Evolutionary conservation across 2,113 vertebrate genomes (phyloP).

Genomic region (Tragelaphus strepsiceros): DNA sequence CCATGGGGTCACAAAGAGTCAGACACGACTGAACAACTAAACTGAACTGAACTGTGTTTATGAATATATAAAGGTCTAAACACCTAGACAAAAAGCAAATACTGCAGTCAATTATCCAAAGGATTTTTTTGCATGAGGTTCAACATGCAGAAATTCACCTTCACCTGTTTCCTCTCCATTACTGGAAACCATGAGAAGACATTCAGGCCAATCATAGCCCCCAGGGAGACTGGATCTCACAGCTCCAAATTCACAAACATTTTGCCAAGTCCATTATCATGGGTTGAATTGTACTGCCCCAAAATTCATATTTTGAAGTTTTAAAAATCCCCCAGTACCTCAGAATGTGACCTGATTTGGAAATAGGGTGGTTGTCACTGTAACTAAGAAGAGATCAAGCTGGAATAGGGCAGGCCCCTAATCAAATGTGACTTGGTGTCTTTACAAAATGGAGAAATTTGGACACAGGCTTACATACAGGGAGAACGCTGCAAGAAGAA

Average conservation of each 20-base stretch:
- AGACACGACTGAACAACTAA: not conserved
- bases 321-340: not conserved
- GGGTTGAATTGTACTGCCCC: not conserved
- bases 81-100: not conserved
- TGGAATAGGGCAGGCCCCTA: not conserved
- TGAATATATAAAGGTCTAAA: slow-evolving; percentile 34
- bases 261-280: not conserved
- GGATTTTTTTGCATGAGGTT: not conserved
- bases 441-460: not conserved
- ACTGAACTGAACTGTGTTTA: not conserved
- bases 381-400: not conserved
- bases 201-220: not conserved
- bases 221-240: not conserved
- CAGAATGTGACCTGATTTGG: not conserved
- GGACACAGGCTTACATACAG: not conserved
- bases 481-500: not conserved
- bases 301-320: not conserved
- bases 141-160: not conserved
- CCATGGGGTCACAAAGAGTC: not conserved
- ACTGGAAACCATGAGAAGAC: not conserved
- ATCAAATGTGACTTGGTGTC: not conserved
- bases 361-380: not conserved
- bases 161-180: not conserved
- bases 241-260: not conserved
- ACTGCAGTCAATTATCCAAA: not conserved